A percentile compares a stretch with the other conserved stretches of the same genome.
phyloP scores from a whole-genome alignment of 2,888 invertebrate species.

The Bombylius major region DNA sequence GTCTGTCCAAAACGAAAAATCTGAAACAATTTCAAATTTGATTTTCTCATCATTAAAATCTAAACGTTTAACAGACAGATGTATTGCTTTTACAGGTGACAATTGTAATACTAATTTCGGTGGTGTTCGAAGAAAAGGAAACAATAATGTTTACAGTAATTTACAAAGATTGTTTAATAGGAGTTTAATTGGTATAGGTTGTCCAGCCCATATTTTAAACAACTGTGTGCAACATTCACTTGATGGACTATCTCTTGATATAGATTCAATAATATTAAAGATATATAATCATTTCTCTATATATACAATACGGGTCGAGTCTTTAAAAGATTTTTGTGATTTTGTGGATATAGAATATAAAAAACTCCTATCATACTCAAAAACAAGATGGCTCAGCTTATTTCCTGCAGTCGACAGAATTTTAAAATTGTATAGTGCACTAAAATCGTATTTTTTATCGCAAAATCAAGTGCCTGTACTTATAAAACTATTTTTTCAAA shows the following conservation, averaged over 20 bases:
- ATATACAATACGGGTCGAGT: constrained; percentile 10
- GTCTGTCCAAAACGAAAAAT: background rate
- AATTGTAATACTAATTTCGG: constrained; percentile 11
- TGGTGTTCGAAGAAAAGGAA: background rate
- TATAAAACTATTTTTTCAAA: background rate
- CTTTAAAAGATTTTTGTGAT: constrained; percentile 6
- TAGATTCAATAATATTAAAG: constrained; percentile 4
- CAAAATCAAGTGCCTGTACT: background rate
- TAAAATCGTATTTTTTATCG: background rate
- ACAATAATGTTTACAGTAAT: constrained; percentile 6
- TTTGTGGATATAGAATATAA: constrained; percentile 4
- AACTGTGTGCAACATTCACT: constrained; percentile 9
- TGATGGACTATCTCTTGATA: constrained; percentile 8
- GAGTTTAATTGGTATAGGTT: constrained; percentile 9
- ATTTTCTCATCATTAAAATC: background rate
- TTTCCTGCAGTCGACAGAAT: background rate
- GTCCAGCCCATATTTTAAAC: constrained; percentile 9
- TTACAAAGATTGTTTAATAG: background rate
- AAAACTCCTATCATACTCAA: constrained; percentile 3
- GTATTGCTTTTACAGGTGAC: constrained; percentile 1
- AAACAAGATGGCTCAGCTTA: constrained; percentile 5
- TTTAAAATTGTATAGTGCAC: background rate
- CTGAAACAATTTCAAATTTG: background rate
- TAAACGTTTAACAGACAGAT: background rate
- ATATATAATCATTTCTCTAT: constrained; percentile 3